phyloP scores from a whole-genome alignment of 2,797 vertebrate genomes.

The Coranthus polyacanthus region DNA sequence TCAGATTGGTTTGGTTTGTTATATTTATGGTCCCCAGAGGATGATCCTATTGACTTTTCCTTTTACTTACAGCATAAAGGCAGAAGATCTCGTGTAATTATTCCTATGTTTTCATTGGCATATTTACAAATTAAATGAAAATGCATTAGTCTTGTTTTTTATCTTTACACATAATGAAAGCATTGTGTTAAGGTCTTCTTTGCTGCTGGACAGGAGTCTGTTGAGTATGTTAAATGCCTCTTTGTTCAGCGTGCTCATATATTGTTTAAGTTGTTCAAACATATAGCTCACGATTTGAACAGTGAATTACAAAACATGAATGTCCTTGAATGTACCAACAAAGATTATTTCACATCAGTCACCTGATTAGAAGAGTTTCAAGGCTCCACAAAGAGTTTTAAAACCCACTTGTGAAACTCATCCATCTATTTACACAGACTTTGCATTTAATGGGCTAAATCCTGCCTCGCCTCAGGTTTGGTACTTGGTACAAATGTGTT shows the following conservation, averaged over 20 bases:
- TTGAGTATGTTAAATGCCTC: background rate
- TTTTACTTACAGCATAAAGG: background rate
- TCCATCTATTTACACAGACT: background rate
- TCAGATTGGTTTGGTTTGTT: background rate
- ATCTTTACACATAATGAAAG: background rate
- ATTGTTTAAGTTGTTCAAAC: background rate
- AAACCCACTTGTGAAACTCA: too few relatives aligned
- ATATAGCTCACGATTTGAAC: background rate
- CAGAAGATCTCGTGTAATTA: background rate
- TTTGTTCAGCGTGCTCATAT: too few relatives aligned
- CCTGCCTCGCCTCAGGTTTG: background rate
- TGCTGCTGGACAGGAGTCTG: background rate
- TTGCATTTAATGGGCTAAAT: background rate
- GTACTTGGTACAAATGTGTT: background rate
- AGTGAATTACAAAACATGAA: background rate
- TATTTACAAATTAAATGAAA: background rate
- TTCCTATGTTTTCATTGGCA: background rate
- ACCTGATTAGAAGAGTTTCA: too few relatives aligned
- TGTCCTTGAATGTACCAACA: background rate
- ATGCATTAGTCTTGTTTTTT: background rate
- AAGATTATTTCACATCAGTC: background rate
- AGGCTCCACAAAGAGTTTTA: too few relatives aligned
- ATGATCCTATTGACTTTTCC: background rate
- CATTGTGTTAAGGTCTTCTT: background rate
- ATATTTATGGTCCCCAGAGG: background rate